A percentile compares a stretch with the other conserved stretches of the same genome.
Evolutionary conservation across 2,113 vertebrate species (phyloP).

Genomic region (Nyctibius bracteatus): DNA sequence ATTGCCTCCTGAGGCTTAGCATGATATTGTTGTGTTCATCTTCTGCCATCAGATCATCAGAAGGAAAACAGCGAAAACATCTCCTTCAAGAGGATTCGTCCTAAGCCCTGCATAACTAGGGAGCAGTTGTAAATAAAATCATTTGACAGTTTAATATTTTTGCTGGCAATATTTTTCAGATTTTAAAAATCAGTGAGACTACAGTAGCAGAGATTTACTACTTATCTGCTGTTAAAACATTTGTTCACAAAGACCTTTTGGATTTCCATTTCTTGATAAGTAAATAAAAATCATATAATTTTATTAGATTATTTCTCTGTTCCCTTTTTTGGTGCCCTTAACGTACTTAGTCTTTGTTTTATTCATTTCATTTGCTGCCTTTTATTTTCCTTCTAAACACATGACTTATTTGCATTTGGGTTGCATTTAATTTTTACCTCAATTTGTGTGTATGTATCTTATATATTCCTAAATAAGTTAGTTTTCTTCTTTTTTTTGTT

Average conservation of each 20-base stretch:
- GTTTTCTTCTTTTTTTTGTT: neutral
- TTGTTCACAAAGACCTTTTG: neutral
- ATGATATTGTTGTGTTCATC: neutral
- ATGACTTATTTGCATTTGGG: neutral
- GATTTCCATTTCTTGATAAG: neutral
- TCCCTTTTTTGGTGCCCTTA: neutral
- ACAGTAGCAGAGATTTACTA: neutral
- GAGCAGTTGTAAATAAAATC: neutral
- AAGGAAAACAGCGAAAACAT: neutral
- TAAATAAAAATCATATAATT: neutral
- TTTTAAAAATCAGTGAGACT: neutral
- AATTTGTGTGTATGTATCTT: neutral
- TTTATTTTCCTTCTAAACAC: neutral
- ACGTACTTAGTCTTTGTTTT: neutral
- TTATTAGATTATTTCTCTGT: neutral
- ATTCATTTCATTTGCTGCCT: neutral
- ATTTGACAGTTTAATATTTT: neutral
- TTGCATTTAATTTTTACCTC: neutral
- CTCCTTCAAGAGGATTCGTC: neutral
- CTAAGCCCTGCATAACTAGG: neutral
- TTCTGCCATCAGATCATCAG: neutral
- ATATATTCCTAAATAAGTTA: neutral
- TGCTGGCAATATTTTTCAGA: neutral
- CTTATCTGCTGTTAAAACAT: neutral
- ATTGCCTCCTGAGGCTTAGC: neutral